Percentiles rank a stretch among this genome's conserved stretches.
These are phyloP conservation scores for Nemopilema nomurai DNA, from an alignment of 30 jellyfish, hydroid and myxozoan genomes.

Conservation along the genomic window DNA sequence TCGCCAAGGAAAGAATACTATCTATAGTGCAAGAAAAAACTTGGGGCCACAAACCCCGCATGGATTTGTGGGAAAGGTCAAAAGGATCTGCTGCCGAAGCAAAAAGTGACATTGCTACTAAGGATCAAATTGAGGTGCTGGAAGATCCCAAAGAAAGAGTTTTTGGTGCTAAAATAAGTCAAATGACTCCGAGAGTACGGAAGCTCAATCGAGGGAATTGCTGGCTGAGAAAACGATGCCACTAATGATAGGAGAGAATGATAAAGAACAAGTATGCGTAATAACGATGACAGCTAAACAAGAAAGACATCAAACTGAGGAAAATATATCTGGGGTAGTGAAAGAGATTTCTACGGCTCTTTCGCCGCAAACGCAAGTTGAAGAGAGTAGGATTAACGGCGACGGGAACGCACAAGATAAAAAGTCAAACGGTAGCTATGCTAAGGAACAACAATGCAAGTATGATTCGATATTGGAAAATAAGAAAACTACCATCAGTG, in stretches of 20 bases:
- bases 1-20: constrained; percentile 37
- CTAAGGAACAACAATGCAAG: background rate
- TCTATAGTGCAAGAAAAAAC: constrained; percentile 46
- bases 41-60: constrained; percentile 43
- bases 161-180: background rate
- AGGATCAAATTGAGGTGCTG: background rate
- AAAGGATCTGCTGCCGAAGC: background rate
- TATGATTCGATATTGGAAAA: background rate
- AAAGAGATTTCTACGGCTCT: background rate
- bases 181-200: background rate
- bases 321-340: background rate
- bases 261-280: background rate
- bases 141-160: background rate
- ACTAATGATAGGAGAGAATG: background rate
- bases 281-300: background rate
- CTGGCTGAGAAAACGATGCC: too few relatives aligned
- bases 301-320: background rate
- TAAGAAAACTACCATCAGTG: background rate
- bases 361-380: background rate
- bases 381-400: background rate
- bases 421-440: background rate
- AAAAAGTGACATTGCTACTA: background rate
- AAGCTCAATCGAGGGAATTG: background rate
- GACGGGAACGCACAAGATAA: too few relatives aligned
- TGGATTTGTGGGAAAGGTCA: constrained; percentile 27